These are phyloP conservation scores for Tetrax tetrax DNA, from an alignment of 2,113 vertebrate genomes.

Conservation along the genomic window DNA sequence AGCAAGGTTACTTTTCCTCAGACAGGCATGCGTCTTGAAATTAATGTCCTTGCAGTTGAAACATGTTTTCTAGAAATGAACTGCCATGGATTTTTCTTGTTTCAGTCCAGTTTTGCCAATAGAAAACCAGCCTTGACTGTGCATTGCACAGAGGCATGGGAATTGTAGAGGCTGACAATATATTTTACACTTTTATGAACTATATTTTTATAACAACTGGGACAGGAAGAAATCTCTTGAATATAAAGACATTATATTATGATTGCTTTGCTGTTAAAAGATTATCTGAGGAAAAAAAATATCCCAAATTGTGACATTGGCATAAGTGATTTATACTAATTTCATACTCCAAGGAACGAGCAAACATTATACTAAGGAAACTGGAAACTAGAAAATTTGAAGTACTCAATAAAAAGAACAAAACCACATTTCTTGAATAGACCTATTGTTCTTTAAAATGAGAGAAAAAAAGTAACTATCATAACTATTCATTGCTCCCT, in stretches of 20 bases:
- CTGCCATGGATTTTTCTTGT: neutral
- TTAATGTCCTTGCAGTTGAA: neutral
- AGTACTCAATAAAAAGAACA: constrained; percentile 23
- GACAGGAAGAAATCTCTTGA: constrained; percentile 9
- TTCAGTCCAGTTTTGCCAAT: neutral
- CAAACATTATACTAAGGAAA: constrained; percentile 34
- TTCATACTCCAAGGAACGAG: constrained; percentile 12
- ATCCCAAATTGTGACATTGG: neutral
- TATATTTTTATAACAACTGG: neutral
- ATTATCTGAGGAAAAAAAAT: neutral
- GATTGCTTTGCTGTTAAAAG: constrained; percentile 23
- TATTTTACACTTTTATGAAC: neutral
- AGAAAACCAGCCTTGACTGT: neutral
- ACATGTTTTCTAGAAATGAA: neutral
- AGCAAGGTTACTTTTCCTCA: neutral
- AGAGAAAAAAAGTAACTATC: neutral
- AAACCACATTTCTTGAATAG: constrained; percentile 3
- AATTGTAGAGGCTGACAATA: neutral
- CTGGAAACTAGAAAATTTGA: constrained; percentile 11
- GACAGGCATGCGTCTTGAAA: neutral
- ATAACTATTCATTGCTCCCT: neutral
- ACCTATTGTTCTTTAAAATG: constrained; percentile 33
- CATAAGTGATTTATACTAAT: constrained; percentile 27
- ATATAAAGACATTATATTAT: neutral
- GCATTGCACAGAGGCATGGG: neutral